Percentiles rank a stretch among this genome's conserved stretches.
Conservation (phyloP, 1,140 invertebrate genomes). For the Hermetia illucens region DNA sequence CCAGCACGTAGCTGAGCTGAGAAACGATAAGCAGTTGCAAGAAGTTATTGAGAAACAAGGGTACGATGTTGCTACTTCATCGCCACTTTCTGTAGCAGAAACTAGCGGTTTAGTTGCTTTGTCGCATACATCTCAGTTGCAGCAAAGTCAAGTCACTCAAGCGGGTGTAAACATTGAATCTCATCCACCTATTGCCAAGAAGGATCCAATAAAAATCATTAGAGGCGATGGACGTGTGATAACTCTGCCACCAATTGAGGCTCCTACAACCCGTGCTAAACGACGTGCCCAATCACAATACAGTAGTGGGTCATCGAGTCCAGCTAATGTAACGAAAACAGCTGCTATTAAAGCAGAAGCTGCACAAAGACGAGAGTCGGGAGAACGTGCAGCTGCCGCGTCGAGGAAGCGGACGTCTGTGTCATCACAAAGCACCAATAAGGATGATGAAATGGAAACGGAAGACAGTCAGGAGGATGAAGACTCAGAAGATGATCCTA, state of each 20-base stretch:
- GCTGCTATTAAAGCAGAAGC: neutral
- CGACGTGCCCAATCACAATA: slow-evolving; percentile 19
- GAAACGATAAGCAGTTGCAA: slow-evolving; percentile 48
- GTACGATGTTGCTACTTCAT: slow-evolving; percentile 3
- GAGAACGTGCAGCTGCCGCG: neutral
- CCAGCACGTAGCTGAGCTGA: slow-evolving; percentile 49
- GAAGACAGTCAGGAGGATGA: slow-evolving; percentile 36
- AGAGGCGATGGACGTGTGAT: slow-evolving; percentile 53
- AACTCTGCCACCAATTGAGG: slow-evolving; percentile 61
- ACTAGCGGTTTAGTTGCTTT: too few relatives aligned
- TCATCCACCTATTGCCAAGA: slow-evolving; percentile 14
- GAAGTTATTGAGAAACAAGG: slow-evolving; percentile 51
- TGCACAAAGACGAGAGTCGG: neutral
- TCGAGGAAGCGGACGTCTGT: neutral
- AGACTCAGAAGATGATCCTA: slow-evolving; percentile 79
- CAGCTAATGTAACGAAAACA: neutral
- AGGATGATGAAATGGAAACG: slow-evolving; percentile 1
- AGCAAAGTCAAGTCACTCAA: slow-evolving; percentile 10
- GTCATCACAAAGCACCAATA: neutral
- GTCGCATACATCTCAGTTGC: slow-evolving; percentile 16
- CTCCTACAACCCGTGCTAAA: slow-evolving; percentile 48
- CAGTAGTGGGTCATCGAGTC: neutral
- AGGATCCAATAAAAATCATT: slow-evolving; percentile 52
- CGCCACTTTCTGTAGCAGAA: too few relatives aligned
- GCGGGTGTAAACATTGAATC: slow-evolving; percentile 1